phyloP scores from a whole-genome alignment of 1,140 invertebrate species.

The Aradophagus sp. region DNA sequence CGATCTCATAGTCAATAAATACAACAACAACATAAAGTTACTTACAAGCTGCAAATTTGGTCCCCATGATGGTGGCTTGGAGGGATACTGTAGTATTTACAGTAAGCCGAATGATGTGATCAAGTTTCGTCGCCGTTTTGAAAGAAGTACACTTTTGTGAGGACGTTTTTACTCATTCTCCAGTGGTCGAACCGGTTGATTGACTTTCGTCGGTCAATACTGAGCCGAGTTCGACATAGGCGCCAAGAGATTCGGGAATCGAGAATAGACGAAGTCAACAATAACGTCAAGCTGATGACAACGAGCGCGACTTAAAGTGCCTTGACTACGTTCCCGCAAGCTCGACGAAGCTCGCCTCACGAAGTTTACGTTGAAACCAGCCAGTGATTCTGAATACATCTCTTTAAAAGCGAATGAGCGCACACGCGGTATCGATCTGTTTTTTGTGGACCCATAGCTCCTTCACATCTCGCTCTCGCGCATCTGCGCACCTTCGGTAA shows the following conservation, averaged over 20 bases:
- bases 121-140: no score
- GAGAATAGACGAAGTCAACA: no score
- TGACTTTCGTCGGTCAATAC: constrained; percentile 51
- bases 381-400: constrained; percentile 31
- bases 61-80: constrained; percentile 67
- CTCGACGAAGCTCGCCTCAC: no score
- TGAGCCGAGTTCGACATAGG: no score
- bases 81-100: background rate
- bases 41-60: constrained; percentile 75
- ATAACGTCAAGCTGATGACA: no score
- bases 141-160: background rate
- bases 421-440: constrained; percentile 66
- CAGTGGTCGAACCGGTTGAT: constrained; percentile 32
- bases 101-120: background rate
- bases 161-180: constrained; percentile 29
- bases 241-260: constrained; percentile 22
- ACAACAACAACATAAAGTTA: no score
- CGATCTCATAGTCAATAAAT: no score
- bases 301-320: no score
- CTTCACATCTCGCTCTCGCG: constrained; percentile 53
- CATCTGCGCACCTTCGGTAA: constrained; percentile 54
- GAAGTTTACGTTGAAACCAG: constrained; percentile 8
- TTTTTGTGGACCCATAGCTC: constrained; percentile 56
- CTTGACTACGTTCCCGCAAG: no score
- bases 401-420: constrained; percentile 59